A percentile compares a stretch with the other conserved stretches of the same genome.
These are phyloP conservation scores for Drosophila rhopaloa DNA, from an alignment of 1,140 invertebrate species.

Conservation along the genomic window DNA sequence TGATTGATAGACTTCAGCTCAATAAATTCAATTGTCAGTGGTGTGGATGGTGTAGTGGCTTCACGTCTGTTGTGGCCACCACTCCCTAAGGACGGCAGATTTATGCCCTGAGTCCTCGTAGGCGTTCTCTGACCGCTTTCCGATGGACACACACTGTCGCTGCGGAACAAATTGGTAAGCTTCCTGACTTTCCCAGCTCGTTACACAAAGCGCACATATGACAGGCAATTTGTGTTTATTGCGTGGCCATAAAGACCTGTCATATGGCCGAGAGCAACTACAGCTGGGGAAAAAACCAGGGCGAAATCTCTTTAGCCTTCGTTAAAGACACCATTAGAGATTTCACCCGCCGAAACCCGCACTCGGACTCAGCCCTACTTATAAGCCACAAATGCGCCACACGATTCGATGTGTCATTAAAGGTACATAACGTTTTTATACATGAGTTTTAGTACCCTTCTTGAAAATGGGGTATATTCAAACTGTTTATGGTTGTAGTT, in stretches of 20 bases:
- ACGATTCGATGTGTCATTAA: constrained; percentile 67
- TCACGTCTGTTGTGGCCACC: constrained; percentile 12
- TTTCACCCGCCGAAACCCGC: constrained; percentile 14
- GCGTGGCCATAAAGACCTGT: constrained; percentile 71
- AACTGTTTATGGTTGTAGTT: neutral
- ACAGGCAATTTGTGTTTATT: constrained; percentile 81
- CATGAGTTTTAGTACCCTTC: neutral
- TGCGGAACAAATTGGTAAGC: constrained; percentile 68
- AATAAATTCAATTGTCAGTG: constrained; percentile 80
- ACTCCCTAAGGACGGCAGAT: constrained; percentile 40
- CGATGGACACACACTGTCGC: constrained; percentile 16
- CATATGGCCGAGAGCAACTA: constrained; percentile 17
- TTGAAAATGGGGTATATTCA: neutral
- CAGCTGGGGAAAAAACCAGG: constrained; percentile 28
- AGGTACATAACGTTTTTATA: constrained; percentile 52
- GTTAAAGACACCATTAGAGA: constrained; percentile 40
- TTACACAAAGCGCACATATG: constrained; percentile 74
- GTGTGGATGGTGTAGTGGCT: constrained; percentile 18
- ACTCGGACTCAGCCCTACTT: neutral
- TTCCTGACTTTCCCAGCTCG: constrained; percentile 64
- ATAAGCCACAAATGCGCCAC: constrained; percentile 25
- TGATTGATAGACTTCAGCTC: constrained; percentile 74
- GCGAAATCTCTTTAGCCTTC: constrained; percentile 31
- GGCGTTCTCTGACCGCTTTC: constrained; percentile 37
- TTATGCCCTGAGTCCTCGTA: constrained; percentile 42